Base-by-base conservation (phyloP, 2,888 invertebrate species). In the Scaptomyza flava region DNA sequence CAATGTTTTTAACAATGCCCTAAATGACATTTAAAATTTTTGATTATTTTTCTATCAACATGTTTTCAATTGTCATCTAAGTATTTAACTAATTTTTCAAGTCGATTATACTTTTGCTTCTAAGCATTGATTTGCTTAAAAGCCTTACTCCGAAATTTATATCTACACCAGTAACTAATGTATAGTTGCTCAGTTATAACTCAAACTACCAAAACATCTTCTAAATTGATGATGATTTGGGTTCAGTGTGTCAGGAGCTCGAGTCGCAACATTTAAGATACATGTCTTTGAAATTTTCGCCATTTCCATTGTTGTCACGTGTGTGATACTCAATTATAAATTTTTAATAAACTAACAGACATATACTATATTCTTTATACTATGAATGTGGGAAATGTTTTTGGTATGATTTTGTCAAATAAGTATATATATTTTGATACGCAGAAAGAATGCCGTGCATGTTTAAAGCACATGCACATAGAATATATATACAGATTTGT, bases 341-440 rank as follows among this genome's bases (percentile, higher is more conserved):
- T 20, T 45, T 17, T 23, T 4, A 23, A 30, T 12, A 31, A 45
- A 11, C 4, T 8, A 23, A 30, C 27, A n/a, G 14, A 20, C 5
- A 33, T 9, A n/a, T 42, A 1, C 11, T 42, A 23, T 20, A 42
- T 42, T 68, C 9, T 42, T 14, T 33, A 56, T 47, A 58, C 5
- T 58, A 11, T 36, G n/a, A 36, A 50, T 59, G 47, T 65, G 53
- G 52, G 14, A 67, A 67, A 46, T 71, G 31, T 50, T 70, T 63
- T 68, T 54, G 59, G 42, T 70, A 59, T 66, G 62, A 38, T 77
- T 70, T 76, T 76, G 65, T 72, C 76, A 70, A 68, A 60, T 52
- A 60, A 52, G 61, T 62, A 60, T 56, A 63, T 62, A 63, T 60
- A 69, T 78, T 78, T 68, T 46, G 67, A 80, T 77, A 81, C 79